Percentiles rank a stretch among this genome's conserved stretches.
These are phyloP conservation scores for Camponotus vicinus DNA, from an alignment of 1,140 invertebrate genomes.

Conservation along the genomic window DNA sequence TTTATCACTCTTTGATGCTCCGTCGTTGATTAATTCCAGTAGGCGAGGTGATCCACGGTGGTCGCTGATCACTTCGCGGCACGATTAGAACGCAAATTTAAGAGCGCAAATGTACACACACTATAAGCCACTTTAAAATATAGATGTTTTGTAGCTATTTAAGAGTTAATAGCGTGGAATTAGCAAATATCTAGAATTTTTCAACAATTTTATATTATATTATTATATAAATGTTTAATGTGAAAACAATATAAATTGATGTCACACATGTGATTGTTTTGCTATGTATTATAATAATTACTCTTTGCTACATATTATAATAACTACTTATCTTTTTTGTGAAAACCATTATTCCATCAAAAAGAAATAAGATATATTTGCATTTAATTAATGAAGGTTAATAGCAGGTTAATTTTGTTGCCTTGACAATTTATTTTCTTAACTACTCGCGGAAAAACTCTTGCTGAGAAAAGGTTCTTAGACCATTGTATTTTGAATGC, in stretches of 20 bases:
- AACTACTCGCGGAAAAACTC: background rate
- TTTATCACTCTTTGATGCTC: conserved; percentile 82
- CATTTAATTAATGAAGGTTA: background rate
- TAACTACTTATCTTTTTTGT: background rate
- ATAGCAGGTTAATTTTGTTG: background rate
- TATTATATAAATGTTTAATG: background rate
- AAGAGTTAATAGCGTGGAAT: background rate
- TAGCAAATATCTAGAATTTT: background rate
- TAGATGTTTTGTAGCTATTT: background rate
- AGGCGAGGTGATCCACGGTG: conserved; percentile 72
- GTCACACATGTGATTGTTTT: background rate
- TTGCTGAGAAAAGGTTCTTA: conserved; percentile 10
- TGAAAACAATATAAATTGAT: background rate
- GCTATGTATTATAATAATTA: background rate
- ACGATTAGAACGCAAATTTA: conserved; percentile 34
- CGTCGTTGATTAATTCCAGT: conserved; percentile 84
- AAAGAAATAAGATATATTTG: background rate
- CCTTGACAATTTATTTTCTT: background rate
- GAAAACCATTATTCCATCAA: background rate
- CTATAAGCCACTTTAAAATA: background rate
- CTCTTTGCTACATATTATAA: background rate
- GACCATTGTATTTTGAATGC: conserved; percentile 1
- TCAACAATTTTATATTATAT: background rate
- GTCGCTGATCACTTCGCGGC: conserved; percentile 20
- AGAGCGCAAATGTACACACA: conserved; percentile 22